Conservation (phyloP, 2,888 invertebrate genomes). For the Nymphalis c-album region DNA sequence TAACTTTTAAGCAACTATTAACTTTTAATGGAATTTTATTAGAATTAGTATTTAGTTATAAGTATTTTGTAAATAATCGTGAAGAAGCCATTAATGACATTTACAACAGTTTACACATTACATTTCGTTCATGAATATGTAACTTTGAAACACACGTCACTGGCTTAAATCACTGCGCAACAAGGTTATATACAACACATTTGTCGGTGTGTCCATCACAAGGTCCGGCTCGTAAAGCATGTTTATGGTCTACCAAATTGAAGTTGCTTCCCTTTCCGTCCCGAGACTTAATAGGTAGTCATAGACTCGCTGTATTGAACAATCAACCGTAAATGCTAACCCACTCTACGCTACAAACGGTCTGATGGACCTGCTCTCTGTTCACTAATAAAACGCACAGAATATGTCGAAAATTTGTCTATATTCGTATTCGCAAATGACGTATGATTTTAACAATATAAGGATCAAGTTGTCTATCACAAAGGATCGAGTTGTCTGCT, state of each 20-base stretch:
- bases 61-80: too few species aligned
- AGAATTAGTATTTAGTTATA: too few species aligned
- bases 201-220: conserved; percentile 44
- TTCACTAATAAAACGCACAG: too few species aligned
- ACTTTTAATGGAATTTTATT: not conserved
- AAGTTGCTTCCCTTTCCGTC: conserved; percentile 47
- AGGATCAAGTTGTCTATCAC: conserved; percentile 12
- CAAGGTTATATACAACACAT: conserved; percentile 18
- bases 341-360: not conserved
- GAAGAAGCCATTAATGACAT: too few species aligned
- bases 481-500: conserved; percentile 38
- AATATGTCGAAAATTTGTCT: not conserved
- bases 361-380: not conserved
- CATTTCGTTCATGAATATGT: too few species aligned
- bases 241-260: conserved; percentile 61
- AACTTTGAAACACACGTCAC: not conserved
- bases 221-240: conserved; percentile 54
- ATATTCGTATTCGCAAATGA: not conserved
- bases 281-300: conserved; percentile 32
- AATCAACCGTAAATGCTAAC: conserved; percentile 7
- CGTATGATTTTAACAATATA: conserved; percentile 1
- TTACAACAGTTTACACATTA: too few species aligned
- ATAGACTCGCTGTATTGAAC: conserved; percentile 26
- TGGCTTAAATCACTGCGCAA: not conserved
- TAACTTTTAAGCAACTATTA: not conserved